Conservation (phyloP, 2,113 vertebrate species). For the Catharus fuscescens region DNA sequence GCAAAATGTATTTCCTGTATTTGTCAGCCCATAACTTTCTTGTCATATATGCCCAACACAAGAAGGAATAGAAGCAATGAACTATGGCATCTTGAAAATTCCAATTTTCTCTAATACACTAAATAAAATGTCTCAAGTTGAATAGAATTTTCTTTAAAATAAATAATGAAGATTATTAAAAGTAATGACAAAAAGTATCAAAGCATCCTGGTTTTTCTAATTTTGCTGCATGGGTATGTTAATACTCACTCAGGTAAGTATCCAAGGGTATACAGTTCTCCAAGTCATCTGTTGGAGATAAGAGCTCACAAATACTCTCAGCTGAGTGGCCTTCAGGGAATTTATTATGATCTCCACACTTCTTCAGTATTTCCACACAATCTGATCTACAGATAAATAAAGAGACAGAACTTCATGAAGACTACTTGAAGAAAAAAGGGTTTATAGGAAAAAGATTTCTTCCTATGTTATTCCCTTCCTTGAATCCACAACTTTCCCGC, state of each 20-base stretch:
- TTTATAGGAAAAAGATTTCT: background rate
- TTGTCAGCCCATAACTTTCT: background rate
- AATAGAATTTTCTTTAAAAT: background rate
- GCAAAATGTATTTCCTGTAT: background rate
- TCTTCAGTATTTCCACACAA: slow-evolving; percentile 95
- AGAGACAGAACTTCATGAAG: background rate
- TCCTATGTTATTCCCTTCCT: background rate
- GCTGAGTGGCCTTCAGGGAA: slow-evolving; percentile 92
- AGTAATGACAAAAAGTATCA: background rate
- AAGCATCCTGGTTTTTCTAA: background rate
- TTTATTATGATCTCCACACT: slow-evolving; percentile 91
- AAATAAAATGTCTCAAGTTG: background rate
- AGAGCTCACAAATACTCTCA: slow-evolving; percentile 93
- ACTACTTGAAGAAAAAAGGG: background rate
- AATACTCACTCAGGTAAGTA: slow-evolving; percentile 91
- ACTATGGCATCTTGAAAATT: background rate
- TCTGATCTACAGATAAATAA: slow-evolving; percentile 86
- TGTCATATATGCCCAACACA: background rate
- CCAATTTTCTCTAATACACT: background rate
- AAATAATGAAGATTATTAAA: background rate
- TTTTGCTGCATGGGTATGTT: background rate
- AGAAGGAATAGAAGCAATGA: background rate
- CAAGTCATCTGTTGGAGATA: slow-evolving; percentile 91
- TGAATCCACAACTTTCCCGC: background rate
- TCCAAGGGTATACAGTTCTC: slow-evolving; percentile 93